Evolutionary conservation across 2,797 vertebrate species (phyloP).

Genomic region (Gobionotothen gibberifrons): DNA sequence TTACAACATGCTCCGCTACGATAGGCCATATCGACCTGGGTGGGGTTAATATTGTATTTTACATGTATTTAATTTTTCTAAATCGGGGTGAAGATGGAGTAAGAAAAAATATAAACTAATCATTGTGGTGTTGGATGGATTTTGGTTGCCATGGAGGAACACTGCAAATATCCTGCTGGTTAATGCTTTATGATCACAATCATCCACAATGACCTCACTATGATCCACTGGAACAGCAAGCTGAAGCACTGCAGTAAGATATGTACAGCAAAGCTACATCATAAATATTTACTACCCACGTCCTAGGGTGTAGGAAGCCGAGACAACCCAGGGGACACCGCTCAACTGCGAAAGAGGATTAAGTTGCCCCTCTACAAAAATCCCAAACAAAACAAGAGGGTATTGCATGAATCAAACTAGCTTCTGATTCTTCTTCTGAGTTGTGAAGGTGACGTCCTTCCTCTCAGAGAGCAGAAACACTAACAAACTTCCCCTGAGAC

Average conservation of each 20-base stretch:
- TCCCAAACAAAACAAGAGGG: conserved; percentile 37
- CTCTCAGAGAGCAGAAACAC: not conserved
- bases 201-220: conserved; percentile 13
- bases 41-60: conserved; percentile 25
- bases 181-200: conserved; percentile 12
- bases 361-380: conserved; percentile 37
- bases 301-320: conserved; percentile 26
- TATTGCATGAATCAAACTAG: conserved; percentile 26
- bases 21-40: conserved; percentile 43
- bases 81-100: not conserved
- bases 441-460: conserved; percentile 8
- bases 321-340: conserved; percentile 26
- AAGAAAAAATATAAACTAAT: not conserved
- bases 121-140: not conserved
- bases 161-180: not conserved
- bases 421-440: conserved; percentile 15
- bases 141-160: not conserved
- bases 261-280: not conserved
- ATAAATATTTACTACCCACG: conserved; percentile 27
- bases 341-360: conserved; percentile 55
- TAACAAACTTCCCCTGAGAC: not conserved
- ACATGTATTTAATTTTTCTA: not conserved
- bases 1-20: conserved; percentile 60
- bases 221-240: conserved; percentile 28
- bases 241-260: not conserved